Base-by-base conservation (phyloP, 2,113 vertebrate species). In the Syrmaticus mikado region DNA sequence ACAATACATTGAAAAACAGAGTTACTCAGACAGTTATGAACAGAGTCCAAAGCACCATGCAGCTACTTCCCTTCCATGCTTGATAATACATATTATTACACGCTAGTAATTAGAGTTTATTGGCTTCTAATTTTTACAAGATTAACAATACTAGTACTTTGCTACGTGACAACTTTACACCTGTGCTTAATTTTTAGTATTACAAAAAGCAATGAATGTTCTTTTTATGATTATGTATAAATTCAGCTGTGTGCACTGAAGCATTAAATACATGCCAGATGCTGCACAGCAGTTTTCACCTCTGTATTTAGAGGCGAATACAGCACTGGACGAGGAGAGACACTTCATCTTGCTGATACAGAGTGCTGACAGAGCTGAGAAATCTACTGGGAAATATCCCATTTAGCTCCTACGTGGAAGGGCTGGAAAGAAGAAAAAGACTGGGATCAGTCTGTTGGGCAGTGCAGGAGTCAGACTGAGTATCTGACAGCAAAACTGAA, bases 221-320 rank as follows among this genome's bases (percentile, higher is more conserved):
- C 3, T 65, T 84, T 85, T 85, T 82, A 55, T 79, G 82, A 55
- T 77, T 46, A 60, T 57, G 12, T 52, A 68, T 80, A 50, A 81
- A 46, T 84, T 90, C 34, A 86, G 24, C 73, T 86, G 41, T 60
- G 46, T 45, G 82, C 60, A 83, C 1, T 2, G 30, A 87, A 74
- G 41, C 87, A 91, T 46, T 82, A 91, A 92, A 76, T 67, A 66
- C 21, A 28, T 67, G 75, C 28, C 85, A 89, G 89, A 80, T 92
- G 75, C 58, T 91, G 50, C 34, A 24, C 1, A 91, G 72, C 53
- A 85, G 61, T 89, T 96, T 87, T 78, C 55, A 78, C 41, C 55
- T 94, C 75, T 38, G 22, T 55, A 38, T 92, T 92, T 80, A 87
- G 80, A 93, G 64, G 60, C 34, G 78, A 82, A 80, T 38, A 73